These are phyloP conservation scores for Anguilla obscura DNA, from an alignment of 2,797 vertebrate genomes.

Conservation along the genomic window DNA sequence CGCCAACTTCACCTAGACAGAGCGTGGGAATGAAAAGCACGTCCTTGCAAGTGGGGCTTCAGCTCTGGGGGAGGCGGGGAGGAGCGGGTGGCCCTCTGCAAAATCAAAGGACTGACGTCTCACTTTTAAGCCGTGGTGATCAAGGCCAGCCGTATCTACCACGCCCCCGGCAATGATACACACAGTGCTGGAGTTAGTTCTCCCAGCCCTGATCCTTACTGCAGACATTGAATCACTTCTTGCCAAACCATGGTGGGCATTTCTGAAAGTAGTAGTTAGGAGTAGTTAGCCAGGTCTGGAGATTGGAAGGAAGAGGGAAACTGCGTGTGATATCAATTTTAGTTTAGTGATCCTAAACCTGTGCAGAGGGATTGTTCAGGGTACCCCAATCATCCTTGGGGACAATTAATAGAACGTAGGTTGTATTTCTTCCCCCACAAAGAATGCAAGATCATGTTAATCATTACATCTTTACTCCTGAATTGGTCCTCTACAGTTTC, in stretches of 20 bases:
- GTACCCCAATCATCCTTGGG: neutral
- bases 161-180: neutral
- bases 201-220: neutral
- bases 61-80: neutral
- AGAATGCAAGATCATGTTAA: neutral
- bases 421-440: neutral
- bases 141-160: neutral
- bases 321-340: neutral
- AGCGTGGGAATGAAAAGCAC: neutral
- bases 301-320: neutral
- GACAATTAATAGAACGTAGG: neutral
- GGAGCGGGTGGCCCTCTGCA: neutral
- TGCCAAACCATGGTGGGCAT: neutral
- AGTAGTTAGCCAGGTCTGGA: neutral
- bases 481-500: neutral
- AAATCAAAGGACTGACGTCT: neutral
- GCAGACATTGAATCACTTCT: neutral
- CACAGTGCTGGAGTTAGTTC: neutral
- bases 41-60: neutral
- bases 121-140: neutral
- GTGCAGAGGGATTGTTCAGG: neutral
- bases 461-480: neutral
- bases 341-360: neutral
- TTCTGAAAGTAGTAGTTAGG: neutral
- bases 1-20: neutral